Evolutionary conservation across 2,113 vertebrate species (phyloP).

Genomic region (Hemicordylus capensis): DNA sequence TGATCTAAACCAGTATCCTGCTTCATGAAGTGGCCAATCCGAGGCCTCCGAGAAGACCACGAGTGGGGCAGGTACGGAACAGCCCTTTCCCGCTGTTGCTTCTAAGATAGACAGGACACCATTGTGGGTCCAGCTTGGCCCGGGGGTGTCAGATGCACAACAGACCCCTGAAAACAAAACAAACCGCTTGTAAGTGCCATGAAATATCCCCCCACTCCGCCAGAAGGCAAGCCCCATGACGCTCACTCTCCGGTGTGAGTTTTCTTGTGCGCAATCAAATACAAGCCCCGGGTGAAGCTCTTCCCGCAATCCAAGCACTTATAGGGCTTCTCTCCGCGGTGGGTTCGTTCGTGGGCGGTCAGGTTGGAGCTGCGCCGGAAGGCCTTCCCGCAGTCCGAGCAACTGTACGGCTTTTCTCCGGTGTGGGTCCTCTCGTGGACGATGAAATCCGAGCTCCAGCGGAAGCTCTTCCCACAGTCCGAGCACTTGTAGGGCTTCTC

Average conservation of each 20-base stretch:
- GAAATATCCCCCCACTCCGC: too few relatives aligned
- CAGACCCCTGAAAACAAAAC: not conserved
- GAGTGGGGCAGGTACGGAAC: too few relatives aligned
- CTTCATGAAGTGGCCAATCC: not conserved
- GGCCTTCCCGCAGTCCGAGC: conserved; percentile 62
- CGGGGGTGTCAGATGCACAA: not conserved
- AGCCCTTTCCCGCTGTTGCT: too few relatives aligned
- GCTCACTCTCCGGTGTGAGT: conserved; percentile 67
- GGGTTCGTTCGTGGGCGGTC: conserved; percentile 67
- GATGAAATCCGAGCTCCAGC: conserved; percentile 70
- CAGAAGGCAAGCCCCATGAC: not conserved
- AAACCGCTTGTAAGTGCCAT: too few relatives aligned
- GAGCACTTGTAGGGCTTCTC: conserved; percentile 93
- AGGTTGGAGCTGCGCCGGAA: conserved; percentile 71
- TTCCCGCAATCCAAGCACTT: conserved; percentile 68
- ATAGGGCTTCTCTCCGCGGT: conserved; percentile 71
- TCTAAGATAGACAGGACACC: not conserved
- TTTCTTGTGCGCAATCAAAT: conserved; percentile 63
- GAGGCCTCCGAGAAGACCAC: not conserved
- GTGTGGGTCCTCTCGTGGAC: conserved; percentile 60
- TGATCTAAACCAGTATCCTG: not conserved
- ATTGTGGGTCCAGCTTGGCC: not conserved
- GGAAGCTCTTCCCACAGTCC: conserved; percentile 94
- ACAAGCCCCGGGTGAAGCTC: conserved; percentile 67
- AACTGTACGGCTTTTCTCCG: conserved; percentile 64